Base-by-base conservation (phyloP, 2,888 invertebrate genomes). In the Meta bourneti region DNA sequence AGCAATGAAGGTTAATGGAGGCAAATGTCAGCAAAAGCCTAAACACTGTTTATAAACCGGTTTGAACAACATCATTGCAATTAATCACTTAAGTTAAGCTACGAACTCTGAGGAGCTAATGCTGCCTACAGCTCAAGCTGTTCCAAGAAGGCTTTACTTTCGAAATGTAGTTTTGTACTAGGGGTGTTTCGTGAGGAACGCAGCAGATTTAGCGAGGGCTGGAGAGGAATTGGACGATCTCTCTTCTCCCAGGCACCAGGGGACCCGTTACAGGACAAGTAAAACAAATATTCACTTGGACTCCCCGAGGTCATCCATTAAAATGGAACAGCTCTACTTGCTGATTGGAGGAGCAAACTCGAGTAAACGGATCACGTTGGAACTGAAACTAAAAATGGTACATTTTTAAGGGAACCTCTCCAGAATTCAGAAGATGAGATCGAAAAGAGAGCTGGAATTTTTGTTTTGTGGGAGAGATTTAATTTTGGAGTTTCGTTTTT, bases 211-310 rank as follows among this genome's bases (percentile, higher is more conserved):
- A 54, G 52, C 61, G 7, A 19, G 51, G n/a, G 6, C 6, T 34
- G 61, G 11, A 61, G 61, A 61, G 34, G 48, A 34, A 79, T 79
- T 7, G 34, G n/a, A 0, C 48, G n/a, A 51, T 77, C 51, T 77
- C 9, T 77, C 16, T 16, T 34, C 34, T 61, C 61, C 11, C 34
- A 61, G 61, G 61, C 61, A 16, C 34, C 77, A n/a, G 9, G 19
- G 52, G 77, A 77, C 77, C 61, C 19, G 13, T 61, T 61, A 61
- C 61, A 61, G 11, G 34, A 54, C 16, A 61, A 79, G 19, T 20
- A 16, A 79, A 79, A 79, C 48, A 79, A 79, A 61, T 79, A 61
- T 79, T 79, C 34, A 7, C 54, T 79, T 7, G 79, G 61, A 54
- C 13, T 79, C 48, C 61, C 61, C 20, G 20, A 79, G 61, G 79